Percentiles rank a stretch among this genome's conserved stretches.
Evolutionary conservation across 2,888 invertebrate species (phyloP).

Genomic region (Nomada flava): DNA sequence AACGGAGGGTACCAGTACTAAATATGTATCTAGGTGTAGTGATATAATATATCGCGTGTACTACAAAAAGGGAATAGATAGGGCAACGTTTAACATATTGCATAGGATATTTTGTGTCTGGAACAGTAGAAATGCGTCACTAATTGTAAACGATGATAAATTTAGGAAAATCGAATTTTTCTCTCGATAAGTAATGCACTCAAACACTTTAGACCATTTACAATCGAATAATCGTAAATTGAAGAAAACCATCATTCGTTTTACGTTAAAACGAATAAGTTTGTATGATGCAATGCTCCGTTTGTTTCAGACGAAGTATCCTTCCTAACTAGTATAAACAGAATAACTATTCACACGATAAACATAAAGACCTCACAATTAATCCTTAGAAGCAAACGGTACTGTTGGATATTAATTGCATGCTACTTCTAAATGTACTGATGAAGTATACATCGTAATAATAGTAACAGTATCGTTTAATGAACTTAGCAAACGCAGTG

Average conservation of each 20-base stretch:
- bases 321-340: constrained; percentile 41
- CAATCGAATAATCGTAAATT: constrained; percentile 13
- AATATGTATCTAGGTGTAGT: constrained; percentile 47
- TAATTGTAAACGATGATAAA: constrained; percentile 26
- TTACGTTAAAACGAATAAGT: constrained; percentile 1
- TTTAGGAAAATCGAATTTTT: constrained; percentile 31
- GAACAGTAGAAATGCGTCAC: constrained; percentile 39
- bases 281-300: constrained; percentile 27
- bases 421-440: constrained; percentile 17
- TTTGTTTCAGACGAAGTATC: constrained; percentile 48
- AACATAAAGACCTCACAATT: constrained; percentile 56
- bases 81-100: constrained; percentile 47
- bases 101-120: constrained; percentile 46
- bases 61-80: constrained; percentile 50
- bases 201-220: constrained; percentile 18
- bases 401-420: constrained; percentile 24
- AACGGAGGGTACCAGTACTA: constrained; percentile 83
- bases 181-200: constrained; percentile 14
- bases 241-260: constrained; percentile 8
- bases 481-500: constrained; percentile 44
- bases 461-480: constrained; percentile 41
- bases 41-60: constrained; percentile 48
- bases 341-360: constrained; percentile 42
- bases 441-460: constrained; percentile 15
- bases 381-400: constrained; percentile 35